These are phyloP conservation scores for Aphodius sticticus DNA, from an alignment of 2,888 invertebrate genomes.

Conservation along the genomic window DNA sequence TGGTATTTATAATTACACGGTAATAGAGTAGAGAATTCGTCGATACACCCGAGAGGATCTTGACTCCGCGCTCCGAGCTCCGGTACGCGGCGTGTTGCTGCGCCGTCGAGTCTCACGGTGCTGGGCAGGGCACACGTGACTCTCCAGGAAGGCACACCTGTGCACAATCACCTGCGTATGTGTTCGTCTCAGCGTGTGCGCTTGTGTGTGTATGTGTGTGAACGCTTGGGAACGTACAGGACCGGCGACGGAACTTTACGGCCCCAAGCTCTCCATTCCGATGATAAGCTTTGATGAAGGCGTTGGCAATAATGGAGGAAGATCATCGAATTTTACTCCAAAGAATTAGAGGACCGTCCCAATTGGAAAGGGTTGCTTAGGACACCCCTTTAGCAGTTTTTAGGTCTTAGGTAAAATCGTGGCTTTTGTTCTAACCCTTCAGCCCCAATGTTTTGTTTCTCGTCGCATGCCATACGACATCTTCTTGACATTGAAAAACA, in stretches of 20 bases:
- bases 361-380: too few relatives aligned
- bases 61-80: slow-evolving; percentile 36
- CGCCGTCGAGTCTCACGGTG: slow-evolving; percentile 39
- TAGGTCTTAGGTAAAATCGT: too few relatives aligned
- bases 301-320: too few relatives aligned
- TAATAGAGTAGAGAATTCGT: slow-evolving; percentile 23
- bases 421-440: too few relatives aligned
- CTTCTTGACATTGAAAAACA: too few relatives aligned
- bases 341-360: too few relatives aligned
- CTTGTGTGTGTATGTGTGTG: slow-evolving; percentile 12
- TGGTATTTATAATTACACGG: slow-evolving; percentile 27
- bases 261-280: background rate
- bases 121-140: slow-evolving; percentile 28
- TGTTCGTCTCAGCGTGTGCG: background rate
- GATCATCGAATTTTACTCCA: too few relatives aligned
- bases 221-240: slow-evolving; percentile 10
- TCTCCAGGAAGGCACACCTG: slow-evolving; percentile 29
- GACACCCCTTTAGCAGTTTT: too few relatives aligned
- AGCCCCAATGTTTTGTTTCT: too few relatives aligned
- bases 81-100: slow-evolving; percentile 11
- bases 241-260: background rate
- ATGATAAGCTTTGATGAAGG: too few relatives aligned
- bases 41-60: slow-evolving; percentile 36
- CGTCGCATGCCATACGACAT: too few relatives aligned
- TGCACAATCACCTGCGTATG: slow-evolving; percentile 29